Conservation (phyloP, 2,888 invertebrate species). For the Epinotia brunnichana region DNA sequence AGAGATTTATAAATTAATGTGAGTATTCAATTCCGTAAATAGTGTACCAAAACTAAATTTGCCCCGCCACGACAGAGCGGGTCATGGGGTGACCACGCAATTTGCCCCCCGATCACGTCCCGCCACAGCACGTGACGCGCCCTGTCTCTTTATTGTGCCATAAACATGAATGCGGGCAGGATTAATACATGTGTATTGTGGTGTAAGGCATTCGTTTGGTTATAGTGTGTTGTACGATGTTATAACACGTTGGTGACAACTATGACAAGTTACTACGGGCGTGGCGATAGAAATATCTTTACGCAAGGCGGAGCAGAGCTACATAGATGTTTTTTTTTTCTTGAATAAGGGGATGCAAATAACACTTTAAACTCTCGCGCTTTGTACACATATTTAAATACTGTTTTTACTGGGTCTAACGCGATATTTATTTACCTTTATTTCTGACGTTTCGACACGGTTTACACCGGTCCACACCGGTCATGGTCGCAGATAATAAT, state of each 20-base stretch:
- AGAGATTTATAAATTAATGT: not conserved
- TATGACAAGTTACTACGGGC: not conserved
- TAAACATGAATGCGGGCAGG: slow-evolving; percentile 38
- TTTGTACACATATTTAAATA: no score
- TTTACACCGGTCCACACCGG: no score
- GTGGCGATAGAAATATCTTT: not conserved
- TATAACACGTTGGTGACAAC: not conserved
- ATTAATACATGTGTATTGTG: slow-evolving; percentile 29
- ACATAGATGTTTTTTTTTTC: no score
- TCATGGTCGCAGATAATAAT: no score
- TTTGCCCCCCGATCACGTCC: slow-evolving; percentile 31
- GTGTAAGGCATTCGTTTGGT: slow-evolving; percentile 4
- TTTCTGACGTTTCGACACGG: no score
- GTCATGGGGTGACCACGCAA: slow-evolving; percentile 13
- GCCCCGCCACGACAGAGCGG: not conserved
- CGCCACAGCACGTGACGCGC: slow-evolving; percentile 25
- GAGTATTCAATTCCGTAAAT: not conserved
- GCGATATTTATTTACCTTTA: no score
- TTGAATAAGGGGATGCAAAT: no score
- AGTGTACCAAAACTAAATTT: not conserved
- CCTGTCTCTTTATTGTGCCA: slow-evolving; percentile 39
- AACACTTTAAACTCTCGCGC: no score
- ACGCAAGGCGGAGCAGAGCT: no score
- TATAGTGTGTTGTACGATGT: slow-evolving; percentile 6
- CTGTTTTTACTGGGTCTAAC: no score